Conservation (phyloP, 2,113 vertebrate genomes). For the Bettongia penicillata region DNA sequence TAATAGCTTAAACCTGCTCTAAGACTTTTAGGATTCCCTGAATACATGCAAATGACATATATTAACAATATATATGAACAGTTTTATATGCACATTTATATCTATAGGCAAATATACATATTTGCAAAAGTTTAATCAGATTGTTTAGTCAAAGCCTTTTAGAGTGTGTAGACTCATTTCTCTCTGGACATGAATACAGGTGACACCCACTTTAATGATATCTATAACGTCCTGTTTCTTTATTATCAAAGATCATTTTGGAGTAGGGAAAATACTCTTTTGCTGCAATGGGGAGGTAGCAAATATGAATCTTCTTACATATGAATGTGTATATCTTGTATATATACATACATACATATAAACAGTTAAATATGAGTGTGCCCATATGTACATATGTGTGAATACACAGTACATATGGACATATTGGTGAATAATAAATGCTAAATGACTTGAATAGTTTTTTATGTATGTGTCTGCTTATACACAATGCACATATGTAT, state of each 20-base stretch:
- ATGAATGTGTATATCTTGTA: background rate
- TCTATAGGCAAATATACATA: background rate
- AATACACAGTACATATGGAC: background rate
- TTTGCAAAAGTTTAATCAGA: constrained; percentile 73
- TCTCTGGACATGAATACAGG: constrained; percentile 76
- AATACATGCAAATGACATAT: background rate
- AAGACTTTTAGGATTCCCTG: background rate
- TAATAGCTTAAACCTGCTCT: background rate
- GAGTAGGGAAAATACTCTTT: constrained; percentile 78
- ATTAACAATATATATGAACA: background rate
- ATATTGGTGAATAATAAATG: background rate
- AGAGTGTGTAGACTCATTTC: constrained; percentile 79
- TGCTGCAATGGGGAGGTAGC: constrained; percentile 50
- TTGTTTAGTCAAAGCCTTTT: constrained; percentile 54
- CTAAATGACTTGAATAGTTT: background rate
- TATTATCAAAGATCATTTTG: constrained; percentile 86
- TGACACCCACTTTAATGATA: constrained; percentile 80
- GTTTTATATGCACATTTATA: background rate
- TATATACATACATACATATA: background rate
- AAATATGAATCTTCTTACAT: background rate
- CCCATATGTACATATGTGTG: background rate
- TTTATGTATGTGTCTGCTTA: background rate
- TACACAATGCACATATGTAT: background rate
- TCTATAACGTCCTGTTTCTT: constrained; percentile 84
- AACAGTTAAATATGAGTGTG: background rate